Conservation (phyloP, 1,140 invertebrate species). For the Hylaeus anthracinus region DNA sequence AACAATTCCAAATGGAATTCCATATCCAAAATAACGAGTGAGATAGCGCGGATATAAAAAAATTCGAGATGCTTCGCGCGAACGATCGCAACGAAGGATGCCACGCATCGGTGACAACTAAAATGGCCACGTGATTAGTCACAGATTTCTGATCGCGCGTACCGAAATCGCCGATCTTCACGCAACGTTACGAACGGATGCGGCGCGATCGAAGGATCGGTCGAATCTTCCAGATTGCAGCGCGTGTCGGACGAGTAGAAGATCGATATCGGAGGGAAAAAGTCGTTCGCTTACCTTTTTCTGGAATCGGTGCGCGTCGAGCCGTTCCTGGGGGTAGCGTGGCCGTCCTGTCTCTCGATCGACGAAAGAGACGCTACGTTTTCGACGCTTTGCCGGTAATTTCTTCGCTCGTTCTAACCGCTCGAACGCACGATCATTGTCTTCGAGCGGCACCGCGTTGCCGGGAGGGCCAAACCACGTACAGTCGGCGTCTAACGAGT, state of each 20-base stretch:
- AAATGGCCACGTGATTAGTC: slow-evolving; percentile 29
- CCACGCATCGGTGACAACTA: slow-evolving; percentile 9
- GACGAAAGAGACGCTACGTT: background rate
- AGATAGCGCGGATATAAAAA: no score
- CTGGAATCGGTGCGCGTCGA: slow-evolving; percentile 16
- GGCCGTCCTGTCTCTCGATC: slow-evolving; percentile 15
- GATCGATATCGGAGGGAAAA: background rate
- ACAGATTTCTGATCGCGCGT: background rate
- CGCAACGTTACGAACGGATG: no score
- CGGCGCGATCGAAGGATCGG: background rate
- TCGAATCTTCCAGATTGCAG: background rate
- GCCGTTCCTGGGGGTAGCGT: slow-evolving; percentile 30
- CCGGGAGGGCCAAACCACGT: slow-evolving; percentile 5
- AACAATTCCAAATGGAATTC: no score
- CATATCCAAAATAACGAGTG: no score
- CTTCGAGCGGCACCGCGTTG: slow-evolving; percentile 17
- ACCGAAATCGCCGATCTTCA: background rate
- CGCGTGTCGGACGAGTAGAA: background rate
- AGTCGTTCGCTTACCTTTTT: slow-evolving; percentile 36
- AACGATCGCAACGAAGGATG: background rate
- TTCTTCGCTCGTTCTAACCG: slow-evolving; percentile 12
- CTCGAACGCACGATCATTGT: slow-evolving; percentile 26
- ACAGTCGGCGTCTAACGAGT: background rate
- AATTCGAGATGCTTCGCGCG: no score
- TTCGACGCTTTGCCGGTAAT: slow-evolving; percentile 4